Conservation (phyloP, 2,113 vertebrate species). For the Grammomys surdaster region DNA sequence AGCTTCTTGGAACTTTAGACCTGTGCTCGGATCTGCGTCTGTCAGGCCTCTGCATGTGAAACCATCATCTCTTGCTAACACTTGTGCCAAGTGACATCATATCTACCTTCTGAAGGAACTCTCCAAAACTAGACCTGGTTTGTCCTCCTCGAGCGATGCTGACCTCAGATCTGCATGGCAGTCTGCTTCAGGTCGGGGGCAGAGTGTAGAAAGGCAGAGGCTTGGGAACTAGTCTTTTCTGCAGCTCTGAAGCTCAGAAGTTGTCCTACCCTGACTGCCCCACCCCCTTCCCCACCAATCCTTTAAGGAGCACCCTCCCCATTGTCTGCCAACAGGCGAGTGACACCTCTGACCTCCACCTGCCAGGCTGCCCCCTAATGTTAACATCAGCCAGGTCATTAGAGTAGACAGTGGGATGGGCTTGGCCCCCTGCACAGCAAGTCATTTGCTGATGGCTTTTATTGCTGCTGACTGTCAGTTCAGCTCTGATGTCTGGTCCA, state of each 20-base stretch:
- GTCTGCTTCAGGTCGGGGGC: neutral
- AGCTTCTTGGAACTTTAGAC: neutral
- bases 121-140: neutral
- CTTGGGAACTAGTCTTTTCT: neutral
- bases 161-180: no score
- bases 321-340: neutral
- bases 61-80: neutral
- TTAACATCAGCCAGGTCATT: neutral
- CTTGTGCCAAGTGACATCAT: neutral
- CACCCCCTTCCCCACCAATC: neutral
- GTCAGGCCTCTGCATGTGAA: neutral
- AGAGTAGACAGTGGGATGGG: neutral
- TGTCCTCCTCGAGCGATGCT: neutral
- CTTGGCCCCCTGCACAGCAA: neutral
- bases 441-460: neutral
- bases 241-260: neutral
- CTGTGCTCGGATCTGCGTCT: neutral
- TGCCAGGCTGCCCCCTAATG: neutral
- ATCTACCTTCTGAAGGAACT: slow-evolving; percentile 27
- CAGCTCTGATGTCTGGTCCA: neutral
- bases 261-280: neutral
- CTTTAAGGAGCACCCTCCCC: neutral
- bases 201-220: neutral
- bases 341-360: neutral
- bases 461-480: neutral